Percentiles rank a stretch among this genome's conserved stretches.
Conservation (phyloP, 2,888 invertebrate species). For the Lepidocyrtoides sp. region DNA sequence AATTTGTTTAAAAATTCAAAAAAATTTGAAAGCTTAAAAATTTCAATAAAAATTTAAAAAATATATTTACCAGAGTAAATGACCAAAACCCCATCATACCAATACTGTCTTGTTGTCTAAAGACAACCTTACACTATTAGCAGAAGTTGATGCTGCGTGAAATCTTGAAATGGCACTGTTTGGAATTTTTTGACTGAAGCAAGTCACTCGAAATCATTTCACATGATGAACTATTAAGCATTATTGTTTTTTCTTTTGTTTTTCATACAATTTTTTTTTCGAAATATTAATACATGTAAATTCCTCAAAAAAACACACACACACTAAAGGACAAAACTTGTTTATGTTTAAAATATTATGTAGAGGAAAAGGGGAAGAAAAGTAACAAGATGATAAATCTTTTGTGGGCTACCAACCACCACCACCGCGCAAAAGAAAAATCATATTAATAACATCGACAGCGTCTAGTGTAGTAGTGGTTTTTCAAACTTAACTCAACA, state of each 20-base stretch:
- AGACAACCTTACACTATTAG: too few relatives aligned
- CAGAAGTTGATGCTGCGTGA: neutral
- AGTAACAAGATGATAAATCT: neutral
- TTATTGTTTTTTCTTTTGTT: constrained; percentile 7
- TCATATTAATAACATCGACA: neutral
- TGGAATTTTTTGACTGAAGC: constrained; percentile 7
- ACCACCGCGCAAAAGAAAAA: neutral
- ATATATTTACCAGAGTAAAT: constrained; percentile 27
- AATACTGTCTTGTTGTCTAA: too few relatives aligned
- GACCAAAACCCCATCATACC: constrained; percentile 40
- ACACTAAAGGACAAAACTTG: constrained; percentile 43
- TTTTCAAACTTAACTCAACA: constrained; percentile 4
- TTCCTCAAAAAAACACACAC: constrained; percentile 18
- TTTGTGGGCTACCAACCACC: constrained; percentile 27
- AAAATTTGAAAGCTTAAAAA: too few relatives aligned
- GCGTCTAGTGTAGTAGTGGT: constrained; percentile 41
- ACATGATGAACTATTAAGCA: neutral
- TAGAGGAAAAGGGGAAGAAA: neutral
- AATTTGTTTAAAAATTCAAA: constrained; percentile 3
- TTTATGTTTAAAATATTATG: too few relatives aligned
- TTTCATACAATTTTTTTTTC: constrained; percentile 3
- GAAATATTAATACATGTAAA: constrained; percentile 18
- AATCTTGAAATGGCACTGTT: constrained; percentile 37
- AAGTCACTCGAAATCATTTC: constrained; percentile 27
- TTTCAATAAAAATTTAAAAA: too few relatives aligned